These are phyloP conservation scores for Morone chrysops DNA, from an alignment of 2,113 vertebrate species.

Conservation along the genomic window DNA sequence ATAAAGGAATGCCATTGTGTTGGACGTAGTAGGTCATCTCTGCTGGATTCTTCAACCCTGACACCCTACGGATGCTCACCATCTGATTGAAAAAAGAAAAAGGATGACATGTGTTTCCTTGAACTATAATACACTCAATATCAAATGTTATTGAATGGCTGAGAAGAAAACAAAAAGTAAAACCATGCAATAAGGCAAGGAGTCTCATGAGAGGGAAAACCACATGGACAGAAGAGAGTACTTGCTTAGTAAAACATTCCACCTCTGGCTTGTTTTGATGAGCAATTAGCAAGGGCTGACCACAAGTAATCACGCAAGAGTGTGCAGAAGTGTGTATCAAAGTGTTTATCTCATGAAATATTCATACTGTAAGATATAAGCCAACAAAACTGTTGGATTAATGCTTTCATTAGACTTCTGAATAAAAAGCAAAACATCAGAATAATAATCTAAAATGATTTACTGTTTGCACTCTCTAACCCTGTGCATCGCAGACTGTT, in stretches of 20 bases:
- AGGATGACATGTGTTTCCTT: background rate
- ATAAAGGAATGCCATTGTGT: constrained; percentile 89
- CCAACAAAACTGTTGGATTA: constrained; percentile 28
- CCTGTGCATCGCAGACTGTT: background rate
- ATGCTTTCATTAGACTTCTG: constrained; percentile 29
- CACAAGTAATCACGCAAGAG: constrained; percentile 39
- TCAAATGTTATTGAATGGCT: background rate
- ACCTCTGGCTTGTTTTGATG: constrained; percentile 64
- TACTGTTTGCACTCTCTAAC: background rate
- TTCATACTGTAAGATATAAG: constrained; percentile 49
- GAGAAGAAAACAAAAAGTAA: constrained; percentile 19
- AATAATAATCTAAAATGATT: constrained; percentile 18
- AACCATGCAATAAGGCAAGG: constrained; percentile 1
- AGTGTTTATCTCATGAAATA: constrained; percentile 57
- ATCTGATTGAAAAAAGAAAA: constrained; percentile 84
- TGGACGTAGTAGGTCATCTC: constrained; percentile 96
- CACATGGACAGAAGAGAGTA: constrained; percentile 4
- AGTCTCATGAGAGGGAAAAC: constrained; percentile 18
- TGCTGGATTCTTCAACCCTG: constrained; percentile 92
- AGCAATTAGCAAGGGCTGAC: constrained; percentile 62
- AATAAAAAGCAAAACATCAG: constrained; percentile 24
- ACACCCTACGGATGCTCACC: constrained; percentile 93
- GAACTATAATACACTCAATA: background rate
- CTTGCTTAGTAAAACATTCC: constrained; percentile 50
- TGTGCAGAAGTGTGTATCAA: constrained; percentile 38